These are phyloP conservation scores for Corythoichthys intestinalis DNA, from an alignment of 2,113 vertebrate species.

Conservation along the genomic window DNA sequence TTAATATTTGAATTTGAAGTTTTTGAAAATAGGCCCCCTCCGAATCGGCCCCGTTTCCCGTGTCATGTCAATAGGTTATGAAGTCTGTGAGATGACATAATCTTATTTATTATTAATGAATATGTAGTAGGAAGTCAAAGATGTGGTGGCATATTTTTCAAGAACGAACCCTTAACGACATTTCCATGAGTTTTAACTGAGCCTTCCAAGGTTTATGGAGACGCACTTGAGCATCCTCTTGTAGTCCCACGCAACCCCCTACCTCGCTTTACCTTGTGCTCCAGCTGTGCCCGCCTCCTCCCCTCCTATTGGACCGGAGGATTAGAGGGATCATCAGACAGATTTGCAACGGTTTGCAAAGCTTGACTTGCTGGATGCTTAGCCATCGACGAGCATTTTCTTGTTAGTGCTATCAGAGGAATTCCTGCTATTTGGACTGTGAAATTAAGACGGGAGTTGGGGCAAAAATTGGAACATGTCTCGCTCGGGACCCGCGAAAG, in stretches of 20 bases:
- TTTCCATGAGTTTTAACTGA: background rate
- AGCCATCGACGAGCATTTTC: slow-evolving; percentile 5
- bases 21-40: no score
- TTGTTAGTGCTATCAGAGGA: background rate
- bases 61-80: no score
- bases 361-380: slow-evolving; percentile 30
- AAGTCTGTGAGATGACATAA: no score
- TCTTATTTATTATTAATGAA: no score
- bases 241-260: background rate
- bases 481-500: slow-evolving; percentile 6
- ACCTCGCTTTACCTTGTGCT: background rate
- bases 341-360: slow-evolving; percentile 32
- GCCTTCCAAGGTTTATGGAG: background rate
- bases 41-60: no score
- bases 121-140: no score
- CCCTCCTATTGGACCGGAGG: slow-evolving; percentile 47
- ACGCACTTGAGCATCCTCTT: slow-evolving; percentile 5
- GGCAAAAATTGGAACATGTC: background rate
- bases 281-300: slow-evolving; percentile 44
- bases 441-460: background rate
- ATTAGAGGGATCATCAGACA: slow-evolving; percentile 5
- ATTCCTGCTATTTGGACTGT: background rate
- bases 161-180: background rate
- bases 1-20: no score
- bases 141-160: no score